A percentile compares a stretch with the other conserved stretches of the same genome.
Evolutionary conservation across 2,113 vertebrate species (phyloP).

Genomic region (Lamprologus sp.): DNA sequence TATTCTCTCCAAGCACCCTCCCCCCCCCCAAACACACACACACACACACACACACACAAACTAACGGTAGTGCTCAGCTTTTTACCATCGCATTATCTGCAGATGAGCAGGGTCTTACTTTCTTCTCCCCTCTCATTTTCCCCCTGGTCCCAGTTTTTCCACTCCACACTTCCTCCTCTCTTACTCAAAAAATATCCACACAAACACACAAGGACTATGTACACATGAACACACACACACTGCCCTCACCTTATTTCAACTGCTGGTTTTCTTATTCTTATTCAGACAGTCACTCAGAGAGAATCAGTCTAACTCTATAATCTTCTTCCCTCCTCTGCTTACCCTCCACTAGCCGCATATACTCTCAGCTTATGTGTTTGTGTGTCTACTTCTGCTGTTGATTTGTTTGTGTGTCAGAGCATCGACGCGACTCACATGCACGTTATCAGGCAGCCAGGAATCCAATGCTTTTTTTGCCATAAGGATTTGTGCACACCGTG

Average conservation of each 20-base stretch:
- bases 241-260: not conserved
- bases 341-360: not conserved
- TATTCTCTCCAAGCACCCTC: not conserved
- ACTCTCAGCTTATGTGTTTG: not conserved
- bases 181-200: not conserved
- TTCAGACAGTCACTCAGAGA: constrained; percentile 38
- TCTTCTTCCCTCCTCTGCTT: constrained; percentile 27
- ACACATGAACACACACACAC: not conserved
- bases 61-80: not conserved
- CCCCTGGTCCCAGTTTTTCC: not conserved
- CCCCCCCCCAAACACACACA: not conserved
- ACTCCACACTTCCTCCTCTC: not conserved
- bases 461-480: constrained; percentile 15
- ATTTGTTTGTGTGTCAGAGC: not conserved
- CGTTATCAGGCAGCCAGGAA: not conserved
- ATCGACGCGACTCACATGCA: not conserved
- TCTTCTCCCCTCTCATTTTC: not conserved
- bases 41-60: not conserved
- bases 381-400: not conserved
- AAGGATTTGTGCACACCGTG: not conserved
- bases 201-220: not conserved
- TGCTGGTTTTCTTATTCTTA: constrained; percentile 33
- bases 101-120: not conserved
- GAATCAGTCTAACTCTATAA: constrained; percentile 36
- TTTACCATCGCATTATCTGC: not conserved